Evolutionary conservation across 2,888 invertebrate species (phyloP).

Genomic region (Drosophila koepferae): DNA sequence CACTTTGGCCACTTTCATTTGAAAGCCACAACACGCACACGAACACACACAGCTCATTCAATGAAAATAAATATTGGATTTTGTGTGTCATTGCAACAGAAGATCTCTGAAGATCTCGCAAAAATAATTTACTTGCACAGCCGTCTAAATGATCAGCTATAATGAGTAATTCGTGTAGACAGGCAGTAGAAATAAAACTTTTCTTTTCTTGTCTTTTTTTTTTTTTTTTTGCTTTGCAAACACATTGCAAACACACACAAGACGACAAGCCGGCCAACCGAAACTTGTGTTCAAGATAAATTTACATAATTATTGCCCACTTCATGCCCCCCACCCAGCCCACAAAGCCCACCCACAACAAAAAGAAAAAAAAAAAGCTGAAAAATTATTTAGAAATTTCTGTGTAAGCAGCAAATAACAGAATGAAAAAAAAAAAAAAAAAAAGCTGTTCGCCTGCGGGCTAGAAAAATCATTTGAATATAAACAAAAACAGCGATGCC

Average conservation of each 20-base stretch:
- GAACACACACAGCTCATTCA: slow-evolving; percentile 33
- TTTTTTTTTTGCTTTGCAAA: slow-evolving; percentile 9
- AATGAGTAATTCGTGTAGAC: slow-evolving; percentile 75
- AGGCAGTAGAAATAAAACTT: slow-evolving; percentile 68
- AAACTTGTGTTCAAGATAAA: slow-evolving; percentile 52
- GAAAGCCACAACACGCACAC: slow-evolving; percentile 37
- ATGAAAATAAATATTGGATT: slow-evolving; percentile 41
- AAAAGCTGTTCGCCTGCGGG: slow-evolving; percentile 32
- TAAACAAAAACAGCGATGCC: slow-evolving; percentile 65
- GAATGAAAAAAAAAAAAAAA: neutral
- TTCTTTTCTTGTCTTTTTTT: slow-evolving; percentile 4
- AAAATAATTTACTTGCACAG: slow-evolving; percentile 73
- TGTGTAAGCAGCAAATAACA: slow-evolving; percentile 33
- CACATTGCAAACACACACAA: slow-evolving; percentile 61
- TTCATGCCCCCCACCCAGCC: slow-evolving; percentile 21
- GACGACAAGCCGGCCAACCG: slow-evolving; percentile 59
- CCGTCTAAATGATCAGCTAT: slow-evolving; percentile 64
- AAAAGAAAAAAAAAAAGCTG: neutral
- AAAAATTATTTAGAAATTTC: slow-evolving; percentile 56
- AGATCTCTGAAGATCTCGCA: slow-evolving; percentile 41
- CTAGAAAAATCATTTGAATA: slow-evolving; percentile 46
- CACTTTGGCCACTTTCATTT: slow-evolving; percentile 46
- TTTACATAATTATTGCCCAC: slow-evolving; percentile 76
- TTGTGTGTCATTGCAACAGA: slow-evolving; percentile 76
- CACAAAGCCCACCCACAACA: slow-evolving; percentile 12